Evolutionary conservation across 1,140 invertebrate species (phyloP), one percentile per base, ranked within the genome.

Genomic region (Euura saliciscinereae): DNA sequence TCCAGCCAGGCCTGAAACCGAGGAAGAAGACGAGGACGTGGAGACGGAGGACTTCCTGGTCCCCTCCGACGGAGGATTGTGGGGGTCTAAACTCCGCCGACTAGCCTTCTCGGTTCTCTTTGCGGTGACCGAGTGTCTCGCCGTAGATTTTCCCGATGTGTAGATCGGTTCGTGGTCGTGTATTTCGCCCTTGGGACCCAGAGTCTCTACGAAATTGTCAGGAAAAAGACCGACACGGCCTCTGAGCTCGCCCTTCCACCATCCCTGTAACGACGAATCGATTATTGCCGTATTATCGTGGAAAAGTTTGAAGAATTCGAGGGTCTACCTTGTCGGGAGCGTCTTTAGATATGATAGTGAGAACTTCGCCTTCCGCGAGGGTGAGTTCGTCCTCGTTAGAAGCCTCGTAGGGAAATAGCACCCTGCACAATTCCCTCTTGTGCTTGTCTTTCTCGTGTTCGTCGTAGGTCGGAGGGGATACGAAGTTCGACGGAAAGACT

Each of bases 221-320:
- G 98, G 98, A 85, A 99, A 99, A 2, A 99, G 91, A 0, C 98
- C 98, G 69, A 96, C 87, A 83, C 92, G 92, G 44, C 97, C 97
- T 76, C 93, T 91, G 0, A 98, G 79, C 88, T 99, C 97, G 68
- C 98, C 98, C 85, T 94, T 93, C 97, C 97, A 99, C 98, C 97
- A 99, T 64, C 97, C 97, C 75, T 85, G 64, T 45, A 5, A 66
- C 44, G 70, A 69, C 1, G 46, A 45, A 28, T 11, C 4, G 7
- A 28, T 70, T 73, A 69, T 71, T 13, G 28, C 0, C 28, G 28
- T 10, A 10, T 11, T 4, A 43, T 74, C 69, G 43, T 73, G 44
- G 42, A 67, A 71, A 42, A 44, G 42, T 65, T 44, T 44, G 44
- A 11, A 45, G 44, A 68, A 44, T n/a, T 7, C 65, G 43, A 44